A percentile compares a stretch with the other conserved stretches of the same genome.
phyloP scores from a whole-genome alignment of 2,797 vertebrate species.

The Sphenopsis melanotis region DNA sequence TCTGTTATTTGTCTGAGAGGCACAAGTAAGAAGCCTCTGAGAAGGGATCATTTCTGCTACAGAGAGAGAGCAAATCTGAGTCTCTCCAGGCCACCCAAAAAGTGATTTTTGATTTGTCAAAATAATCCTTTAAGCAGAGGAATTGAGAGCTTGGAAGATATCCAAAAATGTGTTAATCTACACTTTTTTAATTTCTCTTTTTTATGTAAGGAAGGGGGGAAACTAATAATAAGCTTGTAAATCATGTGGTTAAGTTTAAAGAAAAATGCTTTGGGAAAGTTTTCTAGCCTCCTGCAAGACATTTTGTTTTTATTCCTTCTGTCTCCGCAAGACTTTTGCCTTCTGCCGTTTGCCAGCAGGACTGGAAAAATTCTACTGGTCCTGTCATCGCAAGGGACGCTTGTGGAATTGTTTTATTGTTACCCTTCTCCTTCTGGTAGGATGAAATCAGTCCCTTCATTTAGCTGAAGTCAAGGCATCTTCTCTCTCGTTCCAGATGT shows the following conservation, averaged over 20 bases:
- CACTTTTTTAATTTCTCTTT: conserved; percentile 28
- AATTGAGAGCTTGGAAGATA: conserved; percentile 33
- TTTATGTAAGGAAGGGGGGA: not conserved
- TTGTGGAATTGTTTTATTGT: conserved; percentile 26
- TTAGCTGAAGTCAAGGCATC: conserved; percentile 1
- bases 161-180: conserved; percentile 57
- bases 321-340: not conserved
- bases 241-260: conserved; percentile 45
- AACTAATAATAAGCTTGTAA: conserved; percentile 51
- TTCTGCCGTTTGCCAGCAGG: conserved; percentile 29
- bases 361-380: conserved; percentile 15
- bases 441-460: not conserved
- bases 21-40: not conserved
- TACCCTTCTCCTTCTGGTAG: not conserved
- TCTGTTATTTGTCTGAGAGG: not conserved
- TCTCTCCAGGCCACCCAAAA: conserved; percentile 45
- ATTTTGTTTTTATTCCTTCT: conserved; percentile 40
- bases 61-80: not conserved
- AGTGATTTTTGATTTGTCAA: conserved; percentile 49
- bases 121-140: conserved; percentile 36
- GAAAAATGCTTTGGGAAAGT: conserved; percentile 47
- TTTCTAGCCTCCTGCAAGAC: conserved; percentile 17
- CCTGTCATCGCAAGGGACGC: not conserved
- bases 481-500: not conserved
- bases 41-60: not conserved